These are phyloP conservation scores for Trinorchestia longiramus DNA, from an alignment of 1,140 invertebrate genomes.

Conservation along the genomic window DNA sequence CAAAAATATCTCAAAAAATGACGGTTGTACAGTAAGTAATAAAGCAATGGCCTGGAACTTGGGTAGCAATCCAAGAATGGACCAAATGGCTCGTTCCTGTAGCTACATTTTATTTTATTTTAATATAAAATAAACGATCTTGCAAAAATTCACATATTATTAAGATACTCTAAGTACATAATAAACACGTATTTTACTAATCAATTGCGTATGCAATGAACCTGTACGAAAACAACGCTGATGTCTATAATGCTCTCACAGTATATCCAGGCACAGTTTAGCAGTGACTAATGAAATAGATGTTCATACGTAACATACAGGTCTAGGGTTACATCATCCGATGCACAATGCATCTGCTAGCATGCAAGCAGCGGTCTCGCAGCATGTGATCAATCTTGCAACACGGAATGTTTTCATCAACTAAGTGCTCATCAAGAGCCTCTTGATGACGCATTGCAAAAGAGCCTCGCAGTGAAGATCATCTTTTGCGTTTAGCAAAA, in stretches of 20 bases:
- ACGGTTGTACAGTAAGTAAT: no score
- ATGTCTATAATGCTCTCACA: background rate
- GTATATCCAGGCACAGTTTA: background rate
- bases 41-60: no score
- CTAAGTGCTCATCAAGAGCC: background rate
- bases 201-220: no score
- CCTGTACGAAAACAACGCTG: no score
- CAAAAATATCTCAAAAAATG: no score
- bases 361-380: background rate
- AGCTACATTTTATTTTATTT: no score
- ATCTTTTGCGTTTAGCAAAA: background rate
- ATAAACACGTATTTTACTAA: no score
- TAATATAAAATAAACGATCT: no score
- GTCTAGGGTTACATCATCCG: background rate
- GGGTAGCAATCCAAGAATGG: no score
- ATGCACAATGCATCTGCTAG: background rate
- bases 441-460: background rate
- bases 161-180: no score
- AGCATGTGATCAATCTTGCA: background rate
- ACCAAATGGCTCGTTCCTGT: no score
- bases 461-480: background rate
- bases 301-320: background rate
- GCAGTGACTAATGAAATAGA: background rate
- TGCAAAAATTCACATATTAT: no score
- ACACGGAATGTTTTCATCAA: background rate